Evolutionary conservation across 2,797 vertebrate species (phyloP), one percentile per base, ranked within the genome.

Genomic region (Pelodytes ibericus): DNA sequence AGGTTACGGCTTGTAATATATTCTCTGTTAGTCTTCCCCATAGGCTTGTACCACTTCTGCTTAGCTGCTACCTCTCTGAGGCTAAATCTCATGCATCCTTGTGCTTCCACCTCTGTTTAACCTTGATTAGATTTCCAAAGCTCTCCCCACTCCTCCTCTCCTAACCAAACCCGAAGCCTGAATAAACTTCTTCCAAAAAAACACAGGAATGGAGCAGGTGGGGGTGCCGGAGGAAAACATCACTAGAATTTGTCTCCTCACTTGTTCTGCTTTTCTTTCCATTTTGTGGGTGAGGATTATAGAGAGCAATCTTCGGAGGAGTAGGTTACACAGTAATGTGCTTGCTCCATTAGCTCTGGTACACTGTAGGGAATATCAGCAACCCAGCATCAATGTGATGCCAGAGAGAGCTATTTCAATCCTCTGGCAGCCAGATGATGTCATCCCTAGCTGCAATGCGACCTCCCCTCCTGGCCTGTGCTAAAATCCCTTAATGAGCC

Each of bases 261-360:
- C 66, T 0, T 0, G 18, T 58, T 67, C 27, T 83, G 75, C 64
- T n/a, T n/a, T n/a, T n/a, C n/a, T n/a, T n/a, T n/a, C n/a, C 57
- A 63, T 53, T 76, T 80, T 80, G 77, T 77, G 64, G 80, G 80
- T 68, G 75, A 6, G 2, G 64, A 47, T 72, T 7, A 51, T 27
- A 30, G 65, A 0, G 25, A 61, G 1, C 74, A 44, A 71, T 77
- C 78, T 78, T 75, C 61, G 51, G 62, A 31, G 79, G 85, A 62
- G 61, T 69, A 1, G 66, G 79, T 75, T 82, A 80, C 76, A 73
- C 2, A 0, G 77, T 39, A 27, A 63, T 75, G 53, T 1, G 1
- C 59, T 51, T 22, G 71, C 81, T 79, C 73, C 78, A 81, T 82
- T 82, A 81, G 80, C 79, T 3, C 1, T 41, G 47, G 47, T 68